These are phyloP conservation scores for Pelodiscus sinensis DNA, from an alignment of 2,113 vertebrate genomes.

Conservation along the genomic window DNA sequence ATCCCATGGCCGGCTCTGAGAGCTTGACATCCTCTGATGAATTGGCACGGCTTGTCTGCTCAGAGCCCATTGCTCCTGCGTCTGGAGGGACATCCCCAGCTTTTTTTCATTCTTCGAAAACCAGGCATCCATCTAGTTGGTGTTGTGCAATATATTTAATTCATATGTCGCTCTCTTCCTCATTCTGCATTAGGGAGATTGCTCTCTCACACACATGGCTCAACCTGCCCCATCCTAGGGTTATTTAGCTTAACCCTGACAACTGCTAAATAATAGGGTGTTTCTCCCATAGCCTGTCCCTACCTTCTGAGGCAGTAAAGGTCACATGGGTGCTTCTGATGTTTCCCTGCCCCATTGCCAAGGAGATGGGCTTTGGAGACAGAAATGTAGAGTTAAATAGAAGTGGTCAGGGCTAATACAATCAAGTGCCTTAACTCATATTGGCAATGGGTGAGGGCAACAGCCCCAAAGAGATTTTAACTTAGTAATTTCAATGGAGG, in stretches of 20 bases:
- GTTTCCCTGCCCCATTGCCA: constrained; percentile 41
- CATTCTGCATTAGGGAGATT: neutral
- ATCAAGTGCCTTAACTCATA: neutral
- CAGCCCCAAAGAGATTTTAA: fast-evolving
- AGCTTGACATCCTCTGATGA: constrained; percentile 77
- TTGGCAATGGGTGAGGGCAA: neutral
- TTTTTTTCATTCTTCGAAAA: neutral
- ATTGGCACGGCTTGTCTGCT: constrained; percentile 67
- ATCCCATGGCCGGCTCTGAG: constrained; percentile 51
- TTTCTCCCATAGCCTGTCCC: constrained; percentile 32
- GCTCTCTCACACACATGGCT: neutral
- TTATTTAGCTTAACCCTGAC: constrained; percentile 56
- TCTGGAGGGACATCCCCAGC: constrained; percentile 41
- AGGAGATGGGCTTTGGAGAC: neutral
- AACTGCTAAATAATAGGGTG: constrained; percentile 62
- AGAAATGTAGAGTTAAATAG: fast-evolving
- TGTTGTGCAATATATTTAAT: fast-evolving
- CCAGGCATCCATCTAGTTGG: neutral
- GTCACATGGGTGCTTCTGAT: constrained; percentile 53
- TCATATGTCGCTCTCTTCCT: neutral
- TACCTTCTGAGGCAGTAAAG: constrained; percentile 1
- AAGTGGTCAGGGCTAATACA: fast-evolving
- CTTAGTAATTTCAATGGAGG: neutral
- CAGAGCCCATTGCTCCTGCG: constrained; percentile 25
- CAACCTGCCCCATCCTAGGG: neutral